Conservation (phyloP, 2,888 invertebrate genomes). For the Caenorhabditis parvicauda region DNA sequence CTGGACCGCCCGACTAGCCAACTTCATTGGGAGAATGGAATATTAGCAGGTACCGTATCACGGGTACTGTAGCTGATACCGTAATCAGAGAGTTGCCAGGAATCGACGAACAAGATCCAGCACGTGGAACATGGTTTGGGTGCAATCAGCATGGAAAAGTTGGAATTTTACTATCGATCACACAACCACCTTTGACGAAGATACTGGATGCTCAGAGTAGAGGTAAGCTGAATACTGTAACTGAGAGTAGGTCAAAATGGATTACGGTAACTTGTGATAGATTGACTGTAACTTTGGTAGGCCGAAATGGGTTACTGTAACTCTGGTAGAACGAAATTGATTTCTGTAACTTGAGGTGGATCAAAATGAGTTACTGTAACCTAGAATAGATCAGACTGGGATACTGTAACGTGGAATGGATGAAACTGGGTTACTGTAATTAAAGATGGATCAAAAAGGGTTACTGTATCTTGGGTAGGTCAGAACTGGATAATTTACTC, state of each 20-base stretch:
- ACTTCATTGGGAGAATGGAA: slow-evolving; percentile 45
- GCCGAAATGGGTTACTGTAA: too few species aligned
- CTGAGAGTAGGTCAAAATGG: slow-evolving; percentile 3
- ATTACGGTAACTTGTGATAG: background rate
- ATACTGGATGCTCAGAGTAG: slow-evolving; percentile 35
- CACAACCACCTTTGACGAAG: slow-evolving; percentile 34
- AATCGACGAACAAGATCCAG: slow-evolving; percentile 46
- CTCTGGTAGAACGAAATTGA: background rate
- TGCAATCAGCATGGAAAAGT: slow-evolving; percentile 32
- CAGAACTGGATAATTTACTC: too few species aligned
- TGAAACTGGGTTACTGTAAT: too few species aligned
- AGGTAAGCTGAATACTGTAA: too few species aligned
- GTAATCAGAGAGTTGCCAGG: slow-evolving; percentile 20
- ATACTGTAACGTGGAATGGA: too few species aligned
- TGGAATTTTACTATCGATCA: slow-evolving; percentile 50
- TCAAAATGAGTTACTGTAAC: too few species aligned
- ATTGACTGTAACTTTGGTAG: too few species aligned
- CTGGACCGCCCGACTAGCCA: slow-evolving; percentile 40
- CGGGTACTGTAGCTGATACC: background rate
- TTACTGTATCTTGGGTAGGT: too few species aligned
- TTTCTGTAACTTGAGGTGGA: background rate
- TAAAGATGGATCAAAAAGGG: too few species aligned
- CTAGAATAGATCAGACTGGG: too few species aligned
- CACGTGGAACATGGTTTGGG: slow-evolving; percentile 56
- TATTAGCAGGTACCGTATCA: slow-evolving; percentile 37